These are phyloP conservation scores for Panopea generosa DNA, from an alignment of 2,888 invertebrate species.

Conservation along the genomic window DNA sequence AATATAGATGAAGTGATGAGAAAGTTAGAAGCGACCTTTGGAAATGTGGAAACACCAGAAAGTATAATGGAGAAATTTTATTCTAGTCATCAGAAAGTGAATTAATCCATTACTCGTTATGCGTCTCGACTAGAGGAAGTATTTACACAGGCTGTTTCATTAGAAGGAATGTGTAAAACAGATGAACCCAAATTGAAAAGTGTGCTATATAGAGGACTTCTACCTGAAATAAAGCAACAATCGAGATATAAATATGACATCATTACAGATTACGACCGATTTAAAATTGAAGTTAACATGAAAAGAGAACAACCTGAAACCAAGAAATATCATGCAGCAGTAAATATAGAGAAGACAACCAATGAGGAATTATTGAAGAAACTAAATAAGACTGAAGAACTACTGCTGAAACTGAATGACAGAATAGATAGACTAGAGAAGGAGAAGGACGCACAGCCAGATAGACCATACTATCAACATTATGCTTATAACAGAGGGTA, in stretches of 20 bases:
- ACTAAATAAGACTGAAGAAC: slow-evolving; percentile 14
- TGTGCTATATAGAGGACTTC: slow-evolving; percentile 20
- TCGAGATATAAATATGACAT: slow-evolving; percentile 17
- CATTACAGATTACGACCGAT: slow-evolving; percentile 22
- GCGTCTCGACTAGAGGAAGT: neutral
- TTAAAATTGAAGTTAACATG: slow-evolving; percentile 26
- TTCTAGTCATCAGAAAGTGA: neutral
- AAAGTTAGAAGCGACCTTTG: slow-evolving; percentile 7
- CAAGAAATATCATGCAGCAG: slow-evolving; percentile 7
- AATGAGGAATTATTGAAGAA: no score
- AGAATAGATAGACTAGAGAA: slow-evolving; percentile 30
- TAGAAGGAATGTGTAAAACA: neutral
- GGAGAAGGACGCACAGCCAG: neutral
- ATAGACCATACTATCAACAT: neutral
- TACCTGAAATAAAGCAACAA: slow-evolving; percentile 11
- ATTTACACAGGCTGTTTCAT: neutral
- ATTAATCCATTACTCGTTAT: neutral
- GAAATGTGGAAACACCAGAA: slow-evolving; percentile 4
- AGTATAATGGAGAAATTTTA: slow-evolving; percentile 5
- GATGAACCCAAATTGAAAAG: slow-evolving; percentile 19
- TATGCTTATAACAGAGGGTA: neutral
- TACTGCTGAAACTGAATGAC: slow-evolving; percentile 15
- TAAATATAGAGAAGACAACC: neutral
- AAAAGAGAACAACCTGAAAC: neutral
- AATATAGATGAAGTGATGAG: slow-evolving; percentile 4